These are phyloP conservation scores for Podabrus alpinus DNA, from an alignment of 2,888 invertebrate genomes.

Conservation along the genomic window DNA sequence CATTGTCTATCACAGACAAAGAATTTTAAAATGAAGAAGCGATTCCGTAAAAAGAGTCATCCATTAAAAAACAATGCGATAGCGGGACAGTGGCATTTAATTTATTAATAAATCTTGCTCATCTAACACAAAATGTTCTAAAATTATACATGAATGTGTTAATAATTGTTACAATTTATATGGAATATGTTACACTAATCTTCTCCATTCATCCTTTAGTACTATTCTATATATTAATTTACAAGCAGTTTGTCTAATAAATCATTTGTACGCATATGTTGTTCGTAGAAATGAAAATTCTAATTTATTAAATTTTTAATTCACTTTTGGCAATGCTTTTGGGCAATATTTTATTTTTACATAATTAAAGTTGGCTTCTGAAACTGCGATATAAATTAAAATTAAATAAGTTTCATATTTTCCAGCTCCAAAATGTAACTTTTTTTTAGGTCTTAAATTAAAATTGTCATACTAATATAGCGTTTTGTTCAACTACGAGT, in stretches of 20 bases:
- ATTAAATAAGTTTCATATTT: too few relatives aligned
- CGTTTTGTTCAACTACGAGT: neutral
- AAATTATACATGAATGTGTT: conserved; percentile 3
- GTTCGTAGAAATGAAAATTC: neutral
- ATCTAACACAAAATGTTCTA: conserved; percentile 4
- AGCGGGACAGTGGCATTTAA: neutral
- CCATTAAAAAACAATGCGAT: neutral
- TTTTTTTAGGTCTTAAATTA: neutral
- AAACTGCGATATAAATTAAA: neutral
- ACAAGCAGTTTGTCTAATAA: neutral
- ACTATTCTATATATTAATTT: neutral
- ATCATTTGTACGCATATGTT: neutral
- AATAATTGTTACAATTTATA: conserved; percentile 5
- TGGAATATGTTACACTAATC: conserved; percentile 2
- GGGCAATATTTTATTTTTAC: neutral
- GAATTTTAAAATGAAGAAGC: neutral
- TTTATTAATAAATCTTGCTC: conserved; percentile 11
- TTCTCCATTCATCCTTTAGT: conserved; percentile 4
- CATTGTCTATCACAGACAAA: neutral
- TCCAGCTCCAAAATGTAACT: too few relatives aligned
- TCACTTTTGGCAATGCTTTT: too few relatives aligned
- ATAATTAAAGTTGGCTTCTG: too few relatives aligned
- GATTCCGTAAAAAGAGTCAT: neutral
- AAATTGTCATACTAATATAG: neutral
- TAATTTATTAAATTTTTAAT: neutral